Evolutionary conservation across 2,888 invertebrate genomes (phyloP).

Genomic region (Athalia cordata): DNA sequence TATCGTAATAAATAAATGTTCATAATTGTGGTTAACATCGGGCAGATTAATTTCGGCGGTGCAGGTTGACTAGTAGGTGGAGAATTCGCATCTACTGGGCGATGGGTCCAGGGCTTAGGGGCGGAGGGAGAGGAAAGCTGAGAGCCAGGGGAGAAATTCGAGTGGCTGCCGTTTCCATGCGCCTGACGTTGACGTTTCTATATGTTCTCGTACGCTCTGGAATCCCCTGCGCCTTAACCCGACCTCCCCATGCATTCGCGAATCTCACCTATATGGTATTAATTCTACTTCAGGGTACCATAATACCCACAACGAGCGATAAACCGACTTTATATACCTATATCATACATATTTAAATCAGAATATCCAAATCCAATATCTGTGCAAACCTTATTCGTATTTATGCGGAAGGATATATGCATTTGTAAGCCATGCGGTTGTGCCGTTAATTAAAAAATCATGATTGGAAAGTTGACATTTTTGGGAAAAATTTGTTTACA

Average conservation of each 20-base stretch:
- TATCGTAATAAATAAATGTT: not conserved
- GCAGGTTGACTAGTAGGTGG: not conserved
- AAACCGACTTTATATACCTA: not conserved
- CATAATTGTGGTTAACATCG: not conserved
- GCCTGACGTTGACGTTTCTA: constrained; percentile 45
- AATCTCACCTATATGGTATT: constrained; percentile 26
- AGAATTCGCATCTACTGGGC: not conserved
- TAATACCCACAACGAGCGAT: not conserved
- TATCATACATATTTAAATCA: not conserved
- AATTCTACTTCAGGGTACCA: constrained; percentile 7
- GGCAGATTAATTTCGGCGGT: constrained; percentile 5
- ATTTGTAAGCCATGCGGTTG: too few species aligned
- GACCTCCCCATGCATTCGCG: not conserved
- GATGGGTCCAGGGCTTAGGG: constrained; percentile 27
- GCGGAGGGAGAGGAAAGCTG: constrained; percentile 23
- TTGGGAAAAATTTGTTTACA: too few species aligned
- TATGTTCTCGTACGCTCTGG: constrained; percentile 33
- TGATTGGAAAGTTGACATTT: too few species aligned
- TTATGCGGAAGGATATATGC: too few species aligned
- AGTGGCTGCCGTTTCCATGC: constrained; percentile 44
- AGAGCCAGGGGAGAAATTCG: constrained; percentile 40
- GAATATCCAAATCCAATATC: too few species aligned
- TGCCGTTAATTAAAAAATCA: too few species aligned
- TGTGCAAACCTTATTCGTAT: too few species aligned
- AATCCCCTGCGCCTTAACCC: constrained; percentile 15